Evolutionary conservation across 2,888 invertebrate genomes (phyloP), one percentile per base, ranked within the genome.

Genomic region (Plutella xylostella): DNA sequence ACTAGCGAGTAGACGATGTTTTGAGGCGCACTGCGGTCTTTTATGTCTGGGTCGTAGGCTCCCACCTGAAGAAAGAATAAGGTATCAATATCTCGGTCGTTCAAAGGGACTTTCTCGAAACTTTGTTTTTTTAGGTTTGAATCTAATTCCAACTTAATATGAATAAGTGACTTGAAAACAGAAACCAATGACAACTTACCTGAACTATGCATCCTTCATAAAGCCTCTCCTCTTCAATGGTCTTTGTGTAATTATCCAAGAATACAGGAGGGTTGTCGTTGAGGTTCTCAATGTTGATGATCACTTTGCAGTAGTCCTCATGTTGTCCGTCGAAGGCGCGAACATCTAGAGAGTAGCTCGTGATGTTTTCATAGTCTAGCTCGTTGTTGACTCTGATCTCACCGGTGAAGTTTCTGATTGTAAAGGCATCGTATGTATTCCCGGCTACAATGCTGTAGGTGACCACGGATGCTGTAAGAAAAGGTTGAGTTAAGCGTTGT

Each of bases 231-330:
- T 94, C 94, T 40, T 87, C 79, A 48, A 94, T 92, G 1, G 89
- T 90, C 42, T 90, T 90, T 43, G 89, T 89, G 57, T 90, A 90
- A 42, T 90, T 86, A 42, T 89, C 89, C 40, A 88, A 72, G 62
- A 98, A 97, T 1, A 90, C 88, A 0, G 98, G 98, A 0, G 91
- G 90, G 69, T 97, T 96, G 67, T 98, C 98, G 64, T 98, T 98
- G 38, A 96, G 91, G 68, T 98, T 93, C 55, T 90, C 91, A 43
- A 97, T 92, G 55, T 90, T 89, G 41, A 97, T 94, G 42, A 90
- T 88, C 0, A 97, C 96, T 55, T 87, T 89, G 0, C 96, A 92
- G 45, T 89, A 89, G 61, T 94, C 95, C 52, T 93, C 90, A 65
- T 88, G 93, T 42, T 90, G 86, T 1, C 96, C 96, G 66, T 96